Evolutionary conservation across 2,888 invertebrate species (phyloP), one percentile per base, ranked within the genome.

Genomic region (Invenusta paracnida): DNA sequence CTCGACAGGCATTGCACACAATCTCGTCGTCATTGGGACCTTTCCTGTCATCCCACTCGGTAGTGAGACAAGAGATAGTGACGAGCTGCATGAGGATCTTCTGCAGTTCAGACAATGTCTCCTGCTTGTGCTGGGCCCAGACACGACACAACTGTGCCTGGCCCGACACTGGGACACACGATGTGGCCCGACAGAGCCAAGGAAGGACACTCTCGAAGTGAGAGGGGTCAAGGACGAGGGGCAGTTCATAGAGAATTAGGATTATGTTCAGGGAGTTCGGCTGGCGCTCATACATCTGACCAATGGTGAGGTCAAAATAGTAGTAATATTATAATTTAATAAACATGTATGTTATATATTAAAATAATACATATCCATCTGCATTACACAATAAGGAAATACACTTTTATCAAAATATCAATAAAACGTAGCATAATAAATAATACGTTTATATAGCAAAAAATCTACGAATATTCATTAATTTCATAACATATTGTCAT

Each of bases 1-100:
- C 94, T 93, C 95, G 95, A 25, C 96, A 95, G 0, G 96, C 95
- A 87, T 94, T 94, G 25, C 95, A 95, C 86, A 97, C 94, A 86
- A 94, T 94, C 84, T 94, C 94, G 88, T 96, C 96, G 90, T 96
- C 96, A 90, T 96, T 96, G 82, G 96, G 94, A 87, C 94, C 94
- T 89, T 94, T 95, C 89, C 87, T 87, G 5, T 88, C 87, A 1
- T 88, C 88, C 90, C 90, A 91, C 85, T 89, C 89, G 28, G 88
- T 88, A 87, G 96, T 94, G 11, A 96, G 95, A 90, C 95, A 94
- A 27, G 96, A 92, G 0, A 96, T 96, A 88, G 97, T 95, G 81
- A 96, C 93, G 90, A 96, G 96, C 89, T 97, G 97, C 25, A 96
- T 92, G n/a, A 85, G 84, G 13, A 17, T 11, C n/a, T 66, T 66